Evolutionary conservation across 2,888 invertebrate species (phyloP).

Genomic region (Limnephilus rhombicus): DNA sequence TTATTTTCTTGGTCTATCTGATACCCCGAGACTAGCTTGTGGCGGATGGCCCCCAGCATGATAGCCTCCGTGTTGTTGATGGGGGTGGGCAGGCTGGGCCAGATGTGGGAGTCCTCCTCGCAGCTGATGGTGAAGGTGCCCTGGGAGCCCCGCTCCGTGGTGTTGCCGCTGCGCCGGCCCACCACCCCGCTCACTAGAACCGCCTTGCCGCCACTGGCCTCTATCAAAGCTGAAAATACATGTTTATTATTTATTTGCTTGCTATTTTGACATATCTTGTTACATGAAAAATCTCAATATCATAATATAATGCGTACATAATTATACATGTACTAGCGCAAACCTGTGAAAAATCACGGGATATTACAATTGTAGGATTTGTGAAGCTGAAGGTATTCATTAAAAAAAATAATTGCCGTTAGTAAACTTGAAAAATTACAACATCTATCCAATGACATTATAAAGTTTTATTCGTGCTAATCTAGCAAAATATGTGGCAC

Average conservation of each 20-base stretch:
- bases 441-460: too few species aligned
- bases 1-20: not conserved
- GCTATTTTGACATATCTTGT: too few species aligned
- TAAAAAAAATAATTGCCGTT: too few species aligned
- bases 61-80: constrained; percentile 35
- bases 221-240: constrained; percentile 49
- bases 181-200: not conserved
- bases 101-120: constrained; percentile 50
- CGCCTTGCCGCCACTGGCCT: constrained; percentile 43
- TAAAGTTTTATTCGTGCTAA: too few species aligned
- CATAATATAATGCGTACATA: too few species aligned
- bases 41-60: constrained; percentile 39
- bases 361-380: too few species aligned
- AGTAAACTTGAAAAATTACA: too few species aligned
- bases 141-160: not conserved
- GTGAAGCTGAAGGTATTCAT: too few species aligned
- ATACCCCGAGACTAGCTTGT: constrained; percentile 1
- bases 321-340: too few species aligned
- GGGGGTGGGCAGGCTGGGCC: constrained; percentile 48
- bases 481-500: too few species aligned
- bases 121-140: constrained; percentile 47
- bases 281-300: too few species aligned
- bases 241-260: not conserved
- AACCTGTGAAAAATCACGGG: too few species aligned
- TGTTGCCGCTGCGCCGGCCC: constrained; percentile 16